A percentile compares a stretch with the other conserved stretches of the same genome.
These are phyloP conservation scores for Pipistrellus pygmaeus DNA, from an alignment of 2,797 vertebrate species.

Conservation along the genomic window DNA sequence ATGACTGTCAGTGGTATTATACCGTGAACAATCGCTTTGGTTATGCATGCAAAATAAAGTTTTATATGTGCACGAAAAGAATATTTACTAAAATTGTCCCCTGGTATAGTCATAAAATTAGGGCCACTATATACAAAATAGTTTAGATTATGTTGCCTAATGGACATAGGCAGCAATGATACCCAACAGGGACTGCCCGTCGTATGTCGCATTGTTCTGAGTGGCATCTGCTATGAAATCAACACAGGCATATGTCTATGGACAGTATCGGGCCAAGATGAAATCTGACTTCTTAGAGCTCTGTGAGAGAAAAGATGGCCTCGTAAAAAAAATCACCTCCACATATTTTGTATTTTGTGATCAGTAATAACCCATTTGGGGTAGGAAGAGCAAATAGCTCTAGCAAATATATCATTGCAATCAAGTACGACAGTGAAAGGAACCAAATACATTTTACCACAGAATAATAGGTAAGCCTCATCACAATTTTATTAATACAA, in stretches of 20 bases:
- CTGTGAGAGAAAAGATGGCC: background rate
- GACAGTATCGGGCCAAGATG: background rate
- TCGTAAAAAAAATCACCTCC: background rate
- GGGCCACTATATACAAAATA: background rate
- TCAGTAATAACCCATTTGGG: background rate
- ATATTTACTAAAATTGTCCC: background rate
- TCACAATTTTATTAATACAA: background rate
- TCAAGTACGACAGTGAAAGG: background rate
- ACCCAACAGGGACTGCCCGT: background rate
- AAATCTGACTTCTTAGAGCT: background rate
- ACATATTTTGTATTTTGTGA: background rate
- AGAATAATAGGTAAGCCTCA: background rate
- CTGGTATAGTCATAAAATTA: background rate
- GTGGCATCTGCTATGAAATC: background rate
- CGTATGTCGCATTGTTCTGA: background rate
- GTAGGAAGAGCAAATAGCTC: background rate
- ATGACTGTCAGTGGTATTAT: background rate
- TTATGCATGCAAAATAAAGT: background rate
- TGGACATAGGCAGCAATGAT: background rate
- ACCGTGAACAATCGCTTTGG: background rate
- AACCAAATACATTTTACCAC: background rate
- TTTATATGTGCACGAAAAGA: background rate
- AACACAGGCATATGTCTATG: background rate
- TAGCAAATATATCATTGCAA: background rate
- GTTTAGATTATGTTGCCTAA: background rate